These are phyloP conservation scores for Mesorhabditis spiculigera DNA, from an alignment of 2,888 invertebrate species.

Conservation along the genomic window DNA sequence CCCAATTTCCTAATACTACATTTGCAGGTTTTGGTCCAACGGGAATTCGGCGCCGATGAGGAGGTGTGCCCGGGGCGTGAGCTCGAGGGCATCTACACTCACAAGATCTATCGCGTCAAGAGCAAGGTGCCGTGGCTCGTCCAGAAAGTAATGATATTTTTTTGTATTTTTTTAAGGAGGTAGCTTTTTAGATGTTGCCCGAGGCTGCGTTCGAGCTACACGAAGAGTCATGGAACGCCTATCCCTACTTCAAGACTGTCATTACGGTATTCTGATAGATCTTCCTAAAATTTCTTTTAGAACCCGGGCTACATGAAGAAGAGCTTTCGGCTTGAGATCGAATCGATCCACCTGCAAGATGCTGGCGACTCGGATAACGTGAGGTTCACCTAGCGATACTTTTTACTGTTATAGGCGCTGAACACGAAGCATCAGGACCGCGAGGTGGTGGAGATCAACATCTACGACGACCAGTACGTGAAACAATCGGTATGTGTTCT, in stretches of 20 bases:
- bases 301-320: constrained; percentile 76
- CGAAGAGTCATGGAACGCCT: constrained; percentile 98
- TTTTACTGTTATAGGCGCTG: neutral
- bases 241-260: constrained; percentile 90
- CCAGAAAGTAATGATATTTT: constrained; percentile 64
- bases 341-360: constrained; percentile 85
- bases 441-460: constrained; percentile 85
- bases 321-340: constrained; percentile 83
- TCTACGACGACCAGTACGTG: constrained; percentile 77
- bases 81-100: constrained; percentile 90
- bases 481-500: neutral
- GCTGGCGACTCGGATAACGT: constrained; percentile 65
- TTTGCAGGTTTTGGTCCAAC: constrained; percentile 10
- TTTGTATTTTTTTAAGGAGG: neutral
- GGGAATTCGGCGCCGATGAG: constrained; percentile 85
- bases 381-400: constrained; percentile 68
- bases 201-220: constrained; percentile 91
- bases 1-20: neutral
- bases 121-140: constrained; percentile 87
- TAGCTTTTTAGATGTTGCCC: constrained; percentile 67
- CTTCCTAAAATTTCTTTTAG: constrained; percentile 39
- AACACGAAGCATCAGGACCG: constrained; percentile 70
- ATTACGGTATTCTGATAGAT: constrained; percentile 36
- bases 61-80: constrained; percentile 81
- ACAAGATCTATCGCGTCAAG: constrained; percentile 76